phyloP scores from a whole-genome alignment of 1,140 invertebrate genomes.

The Samia ricini region DNA sequence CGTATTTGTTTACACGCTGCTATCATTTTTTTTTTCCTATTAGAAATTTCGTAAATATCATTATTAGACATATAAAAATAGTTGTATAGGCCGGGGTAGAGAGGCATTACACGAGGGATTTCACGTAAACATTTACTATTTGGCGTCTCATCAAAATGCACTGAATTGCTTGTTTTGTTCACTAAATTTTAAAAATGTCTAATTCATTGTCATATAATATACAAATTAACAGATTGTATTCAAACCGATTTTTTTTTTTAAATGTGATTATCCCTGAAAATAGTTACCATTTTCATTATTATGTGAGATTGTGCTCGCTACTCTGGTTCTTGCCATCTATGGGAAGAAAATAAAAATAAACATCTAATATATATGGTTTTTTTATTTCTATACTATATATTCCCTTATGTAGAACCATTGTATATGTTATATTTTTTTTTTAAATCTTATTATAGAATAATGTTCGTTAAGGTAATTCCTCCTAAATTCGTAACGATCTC shows the following conservation, averaged over 20 bases:
- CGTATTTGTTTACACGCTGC: slow-evolving; percentile 57
- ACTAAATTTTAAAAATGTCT: not conserved
- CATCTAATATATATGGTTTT: slow-evolving; percentile 48
- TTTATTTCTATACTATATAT: slow-evolving; percentile 39
- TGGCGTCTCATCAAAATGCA: slow-evolving; percentile 7
- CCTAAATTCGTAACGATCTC: slow-evolving; percentile 14
- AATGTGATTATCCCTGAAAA: slow-evolving; percentile 73
- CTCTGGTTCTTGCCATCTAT: slow-evolving; percentile 73
- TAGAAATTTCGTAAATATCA: slow-evolving; percentile 43
- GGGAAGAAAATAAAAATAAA: slow-evolving; percentile 74
- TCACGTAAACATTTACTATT: slow-evolving; percentile 38
- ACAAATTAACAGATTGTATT: not conserved
- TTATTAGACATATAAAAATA: slow-evolving; percentile 58
- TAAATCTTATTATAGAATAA: no score
- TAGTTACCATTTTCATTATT: slow-evolving; percentile 73
- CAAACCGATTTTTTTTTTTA: slow-evolving; percentile 24
- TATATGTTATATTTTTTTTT: no score
- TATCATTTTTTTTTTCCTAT: slow-evolving; percentile 54
- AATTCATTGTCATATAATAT: not conserved
- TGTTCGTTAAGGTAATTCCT: slow-evolving; percentile 15
- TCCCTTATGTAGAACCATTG: not conserved
- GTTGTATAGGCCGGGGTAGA: slow-evolving; percentile 64
- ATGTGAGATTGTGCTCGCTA: slow-evolving; percentile 71
- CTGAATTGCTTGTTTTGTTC: not conserved
- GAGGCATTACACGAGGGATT: slow-evolving; percentile 62